A percentile compares a stretch with the other conserved stretches of the same genome.
Evolutionary conservation across 2,797 vertebrate genomes (phyloP).

Genomic region (Astyanax mexicanus): DNA sequence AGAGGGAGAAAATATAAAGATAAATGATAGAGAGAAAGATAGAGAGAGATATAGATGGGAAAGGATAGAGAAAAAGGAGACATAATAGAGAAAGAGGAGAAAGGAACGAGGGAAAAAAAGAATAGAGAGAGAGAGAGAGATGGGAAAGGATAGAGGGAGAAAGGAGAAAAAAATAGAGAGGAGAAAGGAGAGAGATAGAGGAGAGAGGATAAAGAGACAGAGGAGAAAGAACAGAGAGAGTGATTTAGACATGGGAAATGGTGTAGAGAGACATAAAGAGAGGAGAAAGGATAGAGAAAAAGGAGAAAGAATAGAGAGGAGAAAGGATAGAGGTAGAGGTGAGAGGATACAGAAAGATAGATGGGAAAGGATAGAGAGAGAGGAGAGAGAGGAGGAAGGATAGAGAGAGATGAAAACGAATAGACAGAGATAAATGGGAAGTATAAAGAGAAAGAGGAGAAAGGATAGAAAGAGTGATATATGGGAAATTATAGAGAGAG

Average conservation of each 20-base stretch:
- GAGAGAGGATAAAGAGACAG: constrained; percentile 11
- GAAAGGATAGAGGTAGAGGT: no score
- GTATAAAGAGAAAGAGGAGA: no score
- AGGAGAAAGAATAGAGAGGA: no score
- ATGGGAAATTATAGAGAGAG: no score
- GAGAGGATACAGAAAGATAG: no score
- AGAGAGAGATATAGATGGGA: constrained; percentile 11
- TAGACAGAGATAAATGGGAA: no score
- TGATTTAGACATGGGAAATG: constrained; percentile 4
- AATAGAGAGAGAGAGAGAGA: constrained; percentile 5
- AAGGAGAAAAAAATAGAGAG: constrained; percentile 9
- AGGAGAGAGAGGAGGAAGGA: background rate
- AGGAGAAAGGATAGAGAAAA: constrained; percentile 5
- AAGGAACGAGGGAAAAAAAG: no score
- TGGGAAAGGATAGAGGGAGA: background rate
- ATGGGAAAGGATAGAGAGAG: constrained; percentile 5
- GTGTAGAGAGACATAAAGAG: no score
- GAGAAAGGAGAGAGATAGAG: background rate
- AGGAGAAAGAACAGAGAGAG: background rate
- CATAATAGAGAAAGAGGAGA: background rate
- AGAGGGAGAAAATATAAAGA: no score
- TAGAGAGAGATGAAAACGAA: constrained; percentile 1
- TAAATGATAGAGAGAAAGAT: background rate
- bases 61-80: background rate
- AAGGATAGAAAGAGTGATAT: no score